A percentile compares a stretch with the other conserved stretches of the same genome.
Evolutionary conservation across 2,888 invertebrate species (phyloP).

Genomic region (Amorpha juglandis): DNA sequence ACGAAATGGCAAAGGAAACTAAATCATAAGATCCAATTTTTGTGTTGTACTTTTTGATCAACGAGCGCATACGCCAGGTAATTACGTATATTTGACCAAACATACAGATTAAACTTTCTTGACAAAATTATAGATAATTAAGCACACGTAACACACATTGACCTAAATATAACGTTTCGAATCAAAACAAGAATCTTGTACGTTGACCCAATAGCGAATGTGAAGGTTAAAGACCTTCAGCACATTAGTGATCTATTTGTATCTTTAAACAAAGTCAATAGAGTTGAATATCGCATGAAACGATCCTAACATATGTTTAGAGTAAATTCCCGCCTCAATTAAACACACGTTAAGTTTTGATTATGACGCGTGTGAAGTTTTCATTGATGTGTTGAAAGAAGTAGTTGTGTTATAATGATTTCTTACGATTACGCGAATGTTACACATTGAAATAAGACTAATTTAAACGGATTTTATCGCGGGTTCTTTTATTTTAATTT

Average conservation of each 20-base stretch:
- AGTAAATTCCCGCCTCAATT: slow-evolving; percentile 48
- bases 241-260: slow-evolving; percentile 45
- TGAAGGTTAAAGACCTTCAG: slow-evolving; percentile 68
- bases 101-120: background rate
- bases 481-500: too few species aligned
- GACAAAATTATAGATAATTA: slow-evolving; percentile 9
- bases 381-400: slow-evolving; percentile 23
- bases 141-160: slow-evolving; percentile 35
- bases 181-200: slow-evolving; percentile 61
- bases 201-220: slow-evolving; percentile 66
- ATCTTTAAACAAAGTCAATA: slow-evolving; percentile 25
- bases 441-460: too few species aligned
- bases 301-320: slow-evolving; percentile 27
- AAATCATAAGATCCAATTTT: background rate
- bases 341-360: slow-evolving; percentile 45
- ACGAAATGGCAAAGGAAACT: background rate
- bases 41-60: background rate
- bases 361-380: slow-evolving; percentile 31
- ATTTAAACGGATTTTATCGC: too few species aligned
- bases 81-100: too few species aligned
- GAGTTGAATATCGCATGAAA: slow-evolving; percentile 35
- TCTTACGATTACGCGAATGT: too few species aligned
- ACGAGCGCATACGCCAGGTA: too few species aligned
- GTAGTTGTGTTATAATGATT: background rate
- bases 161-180: slow-evolving; percentile 56